Conservation (phyloP, 2,797 vertebrate genomes). For the Lepilemur ruficaudatus region DNA sequence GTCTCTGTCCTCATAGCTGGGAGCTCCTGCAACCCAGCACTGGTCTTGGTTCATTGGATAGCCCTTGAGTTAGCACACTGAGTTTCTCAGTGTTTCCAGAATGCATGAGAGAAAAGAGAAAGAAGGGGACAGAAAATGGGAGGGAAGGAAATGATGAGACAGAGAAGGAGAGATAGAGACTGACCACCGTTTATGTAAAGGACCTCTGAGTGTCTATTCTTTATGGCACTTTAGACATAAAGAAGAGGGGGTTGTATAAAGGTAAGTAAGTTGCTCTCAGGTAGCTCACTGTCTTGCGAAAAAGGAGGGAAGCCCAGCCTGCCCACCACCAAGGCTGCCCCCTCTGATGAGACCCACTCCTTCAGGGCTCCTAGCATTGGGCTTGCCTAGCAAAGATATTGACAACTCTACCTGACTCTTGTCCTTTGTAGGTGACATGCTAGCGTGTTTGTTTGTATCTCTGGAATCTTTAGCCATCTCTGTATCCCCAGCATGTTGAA, state of each 20-base stretch:
- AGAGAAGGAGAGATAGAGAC: background rate
- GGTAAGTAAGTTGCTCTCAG: background rate
- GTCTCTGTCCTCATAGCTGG: background rate
- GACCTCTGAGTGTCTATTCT: background rate
- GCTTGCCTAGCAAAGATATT: background rate
- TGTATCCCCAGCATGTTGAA: background rate
- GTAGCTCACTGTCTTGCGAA: background rate
- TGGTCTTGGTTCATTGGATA: background rate
- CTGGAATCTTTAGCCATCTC: background rate
- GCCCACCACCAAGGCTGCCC: too few relatives aligned
- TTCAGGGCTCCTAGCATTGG: background rate
- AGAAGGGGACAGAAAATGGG: background rate
- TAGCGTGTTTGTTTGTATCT: background rate
- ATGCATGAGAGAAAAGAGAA: background rate
- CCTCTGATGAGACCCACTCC: background rate
- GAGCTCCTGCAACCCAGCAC: background rate
- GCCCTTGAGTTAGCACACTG: background rate
- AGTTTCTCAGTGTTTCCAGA: background rate
- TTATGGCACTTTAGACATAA: background rate
- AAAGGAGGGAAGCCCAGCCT: background rate
- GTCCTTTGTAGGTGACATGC: background rate
- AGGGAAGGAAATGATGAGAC: background rate
- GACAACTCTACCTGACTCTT: background rate
- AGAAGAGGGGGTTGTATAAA: background rate
- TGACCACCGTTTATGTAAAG: background rate